phyloP scores from a whole-genome alignment of 2,888 invertebrate species.

The Imbricaverruca yamaguchii region DNA sequence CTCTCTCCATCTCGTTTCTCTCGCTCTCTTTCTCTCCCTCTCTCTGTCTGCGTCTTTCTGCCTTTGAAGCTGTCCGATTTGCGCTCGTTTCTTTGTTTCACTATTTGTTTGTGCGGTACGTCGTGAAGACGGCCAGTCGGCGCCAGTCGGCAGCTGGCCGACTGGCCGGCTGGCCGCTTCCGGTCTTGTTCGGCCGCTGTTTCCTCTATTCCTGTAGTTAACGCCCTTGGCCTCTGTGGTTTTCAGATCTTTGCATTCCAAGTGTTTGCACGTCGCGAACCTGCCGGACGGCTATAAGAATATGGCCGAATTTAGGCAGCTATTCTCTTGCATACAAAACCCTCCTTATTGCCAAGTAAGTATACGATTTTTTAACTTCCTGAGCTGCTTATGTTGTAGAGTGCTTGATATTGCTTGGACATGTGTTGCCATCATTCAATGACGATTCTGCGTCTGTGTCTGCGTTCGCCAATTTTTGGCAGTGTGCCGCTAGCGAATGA shows the following conservation, averaged over 20 bases:
- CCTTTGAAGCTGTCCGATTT: neutral
- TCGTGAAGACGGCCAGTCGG: neutral
- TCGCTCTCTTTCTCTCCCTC: neutral
- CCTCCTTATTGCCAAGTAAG: conserved; percentile 50
- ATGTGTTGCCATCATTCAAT: neutral
- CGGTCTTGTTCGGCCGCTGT: neutral
- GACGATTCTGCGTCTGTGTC: too few relatives aligned
- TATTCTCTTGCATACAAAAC: conserved; percentile 45
- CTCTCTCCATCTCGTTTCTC: neutral
- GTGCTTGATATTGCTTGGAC: neutral
- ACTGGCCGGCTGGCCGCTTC: neutral
- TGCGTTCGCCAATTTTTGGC: too few relatives aligned
- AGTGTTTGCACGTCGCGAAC: conserved; percentile 47
- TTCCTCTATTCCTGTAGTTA: conserved; percentile 7
- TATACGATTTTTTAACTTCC: conserved; percentile 18
- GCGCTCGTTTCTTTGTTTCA: neutral
- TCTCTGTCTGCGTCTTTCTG: neutral
- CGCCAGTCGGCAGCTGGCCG: neutral
- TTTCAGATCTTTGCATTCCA: conserved; percentile 47
- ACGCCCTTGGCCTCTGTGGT: conserved; percentile 36
- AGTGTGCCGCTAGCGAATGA: too few relatives aligned
- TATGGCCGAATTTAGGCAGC: conserved; percentile 45
- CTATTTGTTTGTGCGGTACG: neutral
- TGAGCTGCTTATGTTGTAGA: neutral
- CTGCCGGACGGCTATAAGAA: conserved; percentile 48